Conservation (phyloP, 2,113 vertebrate species). For the Chloebia gouldiae region DNA sequence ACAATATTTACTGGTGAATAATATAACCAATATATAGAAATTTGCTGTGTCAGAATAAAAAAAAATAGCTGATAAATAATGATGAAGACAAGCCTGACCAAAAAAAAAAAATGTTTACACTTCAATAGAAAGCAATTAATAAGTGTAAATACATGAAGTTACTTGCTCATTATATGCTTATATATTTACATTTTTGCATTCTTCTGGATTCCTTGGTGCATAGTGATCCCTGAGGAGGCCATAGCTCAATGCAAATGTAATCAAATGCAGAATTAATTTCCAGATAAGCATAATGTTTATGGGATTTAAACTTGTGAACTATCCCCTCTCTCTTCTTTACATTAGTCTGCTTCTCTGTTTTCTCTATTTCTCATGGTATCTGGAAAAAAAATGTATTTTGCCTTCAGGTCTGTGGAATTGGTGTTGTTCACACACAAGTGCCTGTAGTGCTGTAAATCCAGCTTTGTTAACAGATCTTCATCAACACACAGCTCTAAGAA, state of each 20-base stretch:
- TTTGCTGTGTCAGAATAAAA: background rate
- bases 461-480: background rate
- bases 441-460: background rate
- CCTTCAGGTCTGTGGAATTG: background rate
- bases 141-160: background rate
- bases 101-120: background rate
- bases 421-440: background rate
- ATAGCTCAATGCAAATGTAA: background rate
- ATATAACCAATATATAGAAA: background rate
- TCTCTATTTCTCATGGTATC: background rate
- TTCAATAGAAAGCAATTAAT: background rate
- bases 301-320: conserved; percentile 28
- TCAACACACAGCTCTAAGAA: background rate
- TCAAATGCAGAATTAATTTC: background rate
- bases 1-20: background rate
- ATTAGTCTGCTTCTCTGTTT: background rate
- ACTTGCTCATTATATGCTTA: background rate
- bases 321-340: background rate
- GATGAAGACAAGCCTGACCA: background rate
- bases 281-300: conserved; percentile 22
- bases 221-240: conserved; percentile 13
- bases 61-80: background rate
- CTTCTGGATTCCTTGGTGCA: background rate
- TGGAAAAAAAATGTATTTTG: background rate
- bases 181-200: background rate